A percentile compares a stretch with the other conserved stretches of the same genome.
Evolutionary conservation across 2,113 vertebrate species (phyloP).

Genomic region (Caretta caretta): DNA sequence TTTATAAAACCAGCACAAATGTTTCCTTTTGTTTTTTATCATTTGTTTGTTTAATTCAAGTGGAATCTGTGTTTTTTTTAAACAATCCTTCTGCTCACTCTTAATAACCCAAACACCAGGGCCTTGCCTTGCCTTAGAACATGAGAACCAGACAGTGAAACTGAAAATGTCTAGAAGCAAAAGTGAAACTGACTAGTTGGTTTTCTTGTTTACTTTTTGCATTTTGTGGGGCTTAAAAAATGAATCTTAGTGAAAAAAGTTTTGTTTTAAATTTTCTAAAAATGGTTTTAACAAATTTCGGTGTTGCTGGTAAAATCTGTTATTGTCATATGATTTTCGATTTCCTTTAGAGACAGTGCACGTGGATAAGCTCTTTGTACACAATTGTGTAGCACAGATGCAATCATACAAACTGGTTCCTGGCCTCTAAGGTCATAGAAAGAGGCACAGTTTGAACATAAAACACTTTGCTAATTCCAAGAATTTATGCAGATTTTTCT

Average conservation of each 20-base stretch:
- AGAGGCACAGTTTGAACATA: background rate
- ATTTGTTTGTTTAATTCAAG: background rate
- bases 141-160: background rate
- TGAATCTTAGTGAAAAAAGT: background rate
- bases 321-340: background rate
- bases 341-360: background rate
- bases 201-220: background rate
- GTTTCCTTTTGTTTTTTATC: background rate
- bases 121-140: background rate
- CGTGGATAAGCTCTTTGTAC: background rate
- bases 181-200: background rate
- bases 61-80: background rate
- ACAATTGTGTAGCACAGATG: background rate
- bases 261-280: background rate
- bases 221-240: no score
- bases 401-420: background rate
- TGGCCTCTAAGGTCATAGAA: background rate
- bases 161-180: background rate
- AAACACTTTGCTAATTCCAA: background rate
- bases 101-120: conserved; percentile 6
- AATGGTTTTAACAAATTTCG: background rate
- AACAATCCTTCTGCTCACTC: conserved; percentile 19
- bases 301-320: background rate
- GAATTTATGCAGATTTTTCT: background rate
- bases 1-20: conserved; percentile 34